A percentile compares a stretch with the other conserved stretches of the same genome.
phyloP scores from a whole-genome alignment of 2,888 invertebrate genomes.

The Clistopyga incitator region DNA sequence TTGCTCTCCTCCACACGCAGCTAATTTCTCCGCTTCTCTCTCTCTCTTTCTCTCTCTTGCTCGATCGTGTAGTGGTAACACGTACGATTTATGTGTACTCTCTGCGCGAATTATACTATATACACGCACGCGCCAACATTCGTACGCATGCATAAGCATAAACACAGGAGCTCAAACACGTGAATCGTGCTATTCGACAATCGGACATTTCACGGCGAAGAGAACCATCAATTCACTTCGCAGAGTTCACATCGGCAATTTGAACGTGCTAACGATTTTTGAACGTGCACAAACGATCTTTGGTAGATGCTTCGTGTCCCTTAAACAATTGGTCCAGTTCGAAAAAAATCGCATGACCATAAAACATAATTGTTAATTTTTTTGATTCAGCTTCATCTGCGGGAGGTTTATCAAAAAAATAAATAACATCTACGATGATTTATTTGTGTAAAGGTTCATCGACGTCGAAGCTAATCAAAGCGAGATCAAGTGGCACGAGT shows the following conservation, averaged over 20 bases:
- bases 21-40: slow-evolving; percentile 6
- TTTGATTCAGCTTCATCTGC: no score
- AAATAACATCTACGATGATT: not conserved
- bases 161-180: not conserved
- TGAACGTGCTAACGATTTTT: not conserved
- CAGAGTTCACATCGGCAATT: not conserved
- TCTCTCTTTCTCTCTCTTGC: slow-evolving; percentile 15
- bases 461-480: slow-evolving; percentile 10
- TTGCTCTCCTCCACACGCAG: slow-evolving; percentile 58
- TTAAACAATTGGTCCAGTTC: not conserved
- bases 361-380: no score
- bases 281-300: not conserved
- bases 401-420: no score
- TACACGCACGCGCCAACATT: slow-evolving; percentile 29
- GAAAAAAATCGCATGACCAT: no score
- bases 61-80: slow-evolving; percentile 16
- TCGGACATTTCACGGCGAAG: not conserved
- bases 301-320: not conserved
- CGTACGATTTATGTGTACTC: slow-evolving; percentile 30
- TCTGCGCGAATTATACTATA: slow-evolving; percentile 13
- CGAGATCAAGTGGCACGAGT: slow-evolving; percentile 38
- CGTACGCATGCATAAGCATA: slow-evolving; percentile 13
- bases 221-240: not conserved
- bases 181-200: slow-evolving; percentile 26
- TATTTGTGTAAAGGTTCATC: not conserved